Evolutionary conservation across 2,888 invertebrate species (phyloP).

Genomic region (Pseudococcus longispinus): DNA sequence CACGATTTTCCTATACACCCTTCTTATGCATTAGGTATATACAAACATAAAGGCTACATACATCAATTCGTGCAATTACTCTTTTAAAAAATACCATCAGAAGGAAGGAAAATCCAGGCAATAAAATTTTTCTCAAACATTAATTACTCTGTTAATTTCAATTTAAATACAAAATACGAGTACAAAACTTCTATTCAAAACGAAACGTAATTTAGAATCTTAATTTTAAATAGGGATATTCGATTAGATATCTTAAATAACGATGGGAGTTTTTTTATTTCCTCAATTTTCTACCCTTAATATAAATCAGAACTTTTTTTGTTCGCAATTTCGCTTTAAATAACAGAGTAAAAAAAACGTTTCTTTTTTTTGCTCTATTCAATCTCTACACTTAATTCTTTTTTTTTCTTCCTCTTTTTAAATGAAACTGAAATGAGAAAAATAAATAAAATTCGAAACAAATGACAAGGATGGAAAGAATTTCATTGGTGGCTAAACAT

Average conservation of each 20-base stretch:
- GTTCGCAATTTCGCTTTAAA: background rate
- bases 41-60: background rate
- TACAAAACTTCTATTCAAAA: conserved; percentile 7
- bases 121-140: background rate
- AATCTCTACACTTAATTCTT: background rate
- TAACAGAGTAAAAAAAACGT: conserved; percentile 1
- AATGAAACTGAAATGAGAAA: conserved; percentile 18
- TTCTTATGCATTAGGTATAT: too few species aligned
- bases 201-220: conserved; percentile 2
- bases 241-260: conserved; percentile 38
- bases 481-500: conserved; percentile 8
- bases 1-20: background rate
- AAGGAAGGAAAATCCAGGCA: background rate
- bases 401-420: background rate
- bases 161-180: conserved; percentile 28
- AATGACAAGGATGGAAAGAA: conserved; percentile 12
- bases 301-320: conserved; percentile 50
- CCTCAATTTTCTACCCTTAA: conserved; percentile 49
- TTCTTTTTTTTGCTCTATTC: background rate
- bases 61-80: background rate
- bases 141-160: conserved; percentile 17
- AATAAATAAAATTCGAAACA: conserved; percentile 32
- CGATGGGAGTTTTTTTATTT: conserved; percentile 16
- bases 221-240: conserved; percentile 26
- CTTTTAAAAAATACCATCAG: background rate